Evolutionary conservation across 1,140 invertebrate species (phyloP).

Genomic region (Drosophila pruinosa): DNA sequence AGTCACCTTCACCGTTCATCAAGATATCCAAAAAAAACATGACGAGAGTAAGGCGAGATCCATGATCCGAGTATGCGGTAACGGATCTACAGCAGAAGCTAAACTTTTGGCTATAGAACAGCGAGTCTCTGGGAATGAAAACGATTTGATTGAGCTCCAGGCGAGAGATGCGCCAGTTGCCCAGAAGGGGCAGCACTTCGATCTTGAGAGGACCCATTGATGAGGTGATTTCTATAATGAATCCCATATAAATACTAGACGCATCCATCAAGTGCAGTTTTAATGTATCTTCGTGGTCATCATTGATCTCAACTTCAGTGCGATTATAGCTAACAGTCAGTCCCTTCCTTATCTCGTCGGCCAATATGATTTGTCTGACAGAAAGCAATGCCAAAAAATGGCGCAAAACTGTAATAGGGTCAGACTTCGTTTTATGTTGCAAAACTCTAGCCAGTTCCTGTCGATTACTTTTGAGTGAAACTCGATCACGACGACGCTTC

Average conservation of each 20-base stretch:
- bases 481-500: conserved; percentile 8
- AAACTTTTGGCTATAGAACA: conserved; percentile 11
- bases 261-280: neutral
- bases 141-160: neutral
- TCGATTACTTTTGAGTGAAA: neutral
- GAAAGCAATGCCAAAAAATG: neutral
- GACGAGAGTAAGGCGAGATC: neutral
- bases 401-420: conserved; percentile 4
- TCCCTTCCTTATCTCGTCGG: neutral
- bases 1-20: neutral
- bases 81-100: conserved; percentile 42
- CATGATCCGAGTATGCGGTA: neutral
- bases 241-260: neutral
- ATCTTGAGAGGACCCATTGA: neutral
- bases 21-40: conserved; percentile 41
- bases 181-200: neutral
- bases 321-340: neutral
- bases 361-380: conserved; percentile 8
- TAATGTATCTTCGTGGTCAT: neutral
- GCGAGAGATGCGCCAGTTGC: conserved; percentile 32
- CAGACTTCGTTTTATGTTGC: no score
- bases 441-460: neutral
- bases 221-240: conserved; percentile 3
- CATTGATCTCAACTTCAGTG: neutral
- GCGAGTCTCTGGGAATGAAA: neutral